Base-by-base conservation (phyloP, 2,888 invertebrate species). In the Eumerus sabulonum region DNA sequence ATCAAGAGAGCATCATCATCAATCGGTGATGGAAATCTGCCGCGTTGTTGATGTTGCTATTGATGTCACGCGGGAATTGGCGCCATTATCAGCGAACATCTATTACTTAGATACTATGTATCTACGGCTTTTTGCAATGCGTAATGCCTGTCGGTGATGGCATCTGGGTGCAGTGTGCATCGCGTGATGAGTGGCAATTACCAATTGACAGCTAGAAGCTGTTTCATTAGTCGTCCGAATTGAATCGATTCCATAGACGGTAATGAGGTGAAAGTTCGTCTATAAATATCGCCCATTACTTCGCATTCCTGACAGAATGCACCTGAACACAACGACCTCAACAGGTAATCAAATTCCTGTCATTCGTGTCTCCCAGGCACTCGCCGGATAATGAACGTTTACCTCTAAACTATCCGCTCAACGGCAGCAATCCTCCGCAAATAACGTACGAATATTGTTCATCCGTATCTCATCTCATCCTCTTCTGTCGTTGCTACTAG, bases 331-430 rank as follows among this genome's bases (percentile, higher is more conserved):
- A 53, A 64, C 66, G 76, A 54, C 56, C 66, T 76, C 66, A 72
- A 77, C 76, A 77, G 72, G 76, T 77, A 77, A 72, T 77, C 66
- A 77, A 77, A 77, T 77, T 72, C 72, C 72, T 62, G 51, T 47
- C 57, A 66, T 56, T 66, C 27, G 9, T 56, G 48, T 36, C 35
- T 64, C 53, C 53, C 11, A 12, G 27, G 3, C 27, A 27, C 3
- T 27, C 27, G 27, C 27, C 16, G 17, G 35, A 53, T 13, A 63
- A 73, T 59, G 47, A 66, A 73, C 66, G 53, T 64, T 73, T 59
- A 70, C 14, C 70, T 45, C 45, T 76, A 63, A 76, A 59, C 68
- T 63, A 51, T 40, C 62, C 57, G 35, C 45, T 18, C 51, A 35
- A 40, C 47, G 1, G 12, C 9, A 27, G 51, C 16, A 17, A 12